Evolutionary conservation across 2,797 vertebrate species (phyloP), one percentile per base, ranked within the genome.

Genomic region (Chanos chanos): DNA sequence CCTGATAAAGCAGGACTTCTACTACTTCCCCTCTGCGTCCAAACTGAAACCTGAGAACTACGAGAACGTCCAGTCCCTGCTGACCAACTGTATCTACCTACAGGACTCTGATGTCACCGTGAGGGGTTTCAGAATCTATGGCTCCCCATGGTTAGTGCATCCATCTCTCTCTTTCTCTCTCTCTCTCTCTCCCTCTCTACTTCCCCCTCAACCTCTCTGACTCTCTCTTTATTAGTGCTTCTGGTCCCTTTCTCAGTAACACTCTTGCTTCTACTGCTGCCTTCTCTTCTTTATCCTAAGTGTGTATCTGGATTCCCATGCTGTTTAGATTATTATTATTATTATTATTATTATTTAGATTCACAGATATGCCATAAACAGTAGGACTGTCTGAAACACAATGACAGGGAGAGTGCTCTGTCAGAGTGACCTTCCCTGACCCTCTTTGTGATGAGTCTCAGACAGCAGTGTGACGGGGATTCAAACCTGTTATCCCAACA

Each of bases 1-100:
- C 81, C 90, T 98, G 83, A 95, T 97, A 86, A 97, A 98, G 80
- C 94, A 97, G 89, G 94, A 97, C 85, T 98, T 97, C 77, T 97
- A 97, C 86, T 96, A 96, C 87, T 97, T 97, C 78, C 94, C 95
- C 0, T 97, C 95, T 0, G 94, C 94, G 69, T 96, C 94, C 43
- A 97, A 97, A 74, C 90, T 97, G 79, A 97, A 98, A 81, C 93
- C 94, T 0, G 95, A 97, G 82, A 97, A 90, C 82, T 97, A 95
- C 2, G 94, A 97, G 83, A 97, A 97, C 0, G 95, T 97, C 73
- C 95, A 94, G 84, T 93, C 94, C 1, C 87, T 97, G 71, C 92
- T 98, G 64, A 97, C 95, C 84, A 98, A 97, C 89, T 96, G 95
- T 87, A 93, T 97, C 87, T 98, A 97, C 87, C 92, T 98, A 75